Evolutionary conservation across 2,113 vertebrate genomes (phyloP).

Genomic region (Noctilio leporinus): DNA sequence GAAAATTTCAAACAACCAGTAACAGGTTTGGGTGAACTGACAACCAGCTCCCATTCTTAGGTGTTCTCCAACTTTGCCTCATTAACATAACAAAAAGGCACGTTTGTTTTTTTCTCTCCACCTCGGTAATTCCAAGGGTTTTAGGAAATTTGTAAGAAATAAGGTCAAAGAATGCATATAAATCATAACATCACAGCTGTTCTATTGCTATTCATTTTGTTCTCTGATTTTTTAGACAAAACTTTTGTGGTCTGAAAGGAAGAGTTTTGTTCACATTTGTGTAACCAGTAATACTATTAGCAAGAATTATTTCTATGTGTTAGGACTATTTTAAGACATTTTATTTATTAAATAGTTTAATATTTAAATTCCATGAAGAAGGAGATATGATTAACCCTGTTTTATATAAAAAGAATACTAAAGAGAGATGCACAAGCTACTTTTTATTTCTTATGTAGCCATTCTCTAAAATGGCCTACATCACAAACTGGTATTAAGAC

Average conservation of each 20-base stretch:
- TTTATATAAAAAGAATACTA: background rate
- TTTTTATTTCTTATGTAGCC: background rate
- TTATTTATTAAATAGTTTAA: background rate
- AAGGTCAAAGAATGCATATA: background rate
- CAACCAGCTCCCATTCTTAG: background rate
- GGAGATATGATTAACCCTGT: background rate
- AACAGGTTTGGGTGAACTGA: background rate
- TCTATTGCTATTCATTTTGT: background rate
- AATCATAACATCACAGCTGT: background rate
- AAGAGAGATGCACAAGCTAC: background rate
- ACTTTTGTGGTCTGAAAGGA: background rate
- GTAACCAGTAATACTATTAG: background rate
- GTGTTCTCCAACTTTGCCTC: background rate
- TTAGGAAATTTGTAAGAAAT: background rate
- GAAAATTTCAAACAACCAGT: background rate
- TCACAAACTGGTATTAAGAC: background rate
- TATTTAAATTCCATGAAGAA: background rate
- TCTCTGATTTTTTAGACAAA: background rate
- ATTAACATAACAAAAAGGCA: background rate
- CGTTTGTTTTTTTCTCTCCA: background rate
- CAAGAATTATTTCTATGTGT: background rate
- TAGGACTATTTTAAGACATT: background rate
- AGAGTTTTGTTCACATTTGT: background rate
- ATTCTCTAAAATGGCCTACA: background rate
- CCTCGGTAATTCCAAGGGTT: background rate